Base-by-base conservation (phyloP, 2,797 vertebrate genomes). In the Tadarida brasiliensis region DNA sequence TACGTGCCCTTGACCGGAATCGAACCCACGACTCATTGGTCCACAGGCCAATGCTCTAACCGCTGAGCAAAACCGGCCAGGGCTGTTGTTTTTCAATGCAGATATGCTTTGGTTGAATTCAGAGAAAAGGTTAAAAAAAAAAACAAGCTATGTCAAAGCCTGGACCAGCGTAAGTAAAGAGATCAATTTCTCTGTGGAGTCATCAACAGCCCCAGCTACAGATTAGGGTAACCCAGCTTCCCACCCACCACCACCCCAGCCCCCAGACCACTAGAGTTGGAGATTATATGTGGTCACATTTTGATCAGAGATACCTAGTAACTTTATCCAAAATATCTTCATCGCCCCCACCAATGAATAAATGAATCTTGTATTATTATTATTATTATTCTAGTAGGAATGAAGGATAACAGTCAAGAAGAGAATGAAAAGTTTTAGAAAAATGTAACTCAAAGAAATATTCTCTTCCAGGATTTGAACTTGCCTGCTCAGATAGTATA, bases 391-490 rank as follows among this genome's bases (percentile, higher is more conserved):
- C 59, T 94, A 39, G 11, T 80, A 26, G 51, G 67, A 93, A 95
- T 85, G 67, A 91, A 96, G 68, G 90, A 49, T 67, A 92, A 63
- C 5, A 84, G 47, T 91, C 59, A 89, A 93, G 39, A 92, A 71
- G 4, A 91, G 51, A 92, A 51, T 86, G 19, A 63, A 90, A 95
- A 80, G n/a, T 90, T 90, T 49, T 44, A 84, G 71, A 76, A 96
- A 94, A 94, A 93, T 44, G 7, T 90, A 94, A 96, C 39, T 92
- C 92, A 65, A 88, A 94, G 44, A 35, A 95, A 70, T 90, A 81
- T 44, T 92, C 26, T 94, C 81, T 91, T 80, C 70, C 68, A 90
- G 68, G 63, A 94, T 85, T 74, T 92, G 30, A 33, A 90, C 68
- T 94, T 95, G 73, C 35, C 54, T 61, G 33, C 73, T 94, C 74